Base-by-base conservation (phyloP, 2,797 vertebrate species). In the Gadopsis marmoratus region DNA sequence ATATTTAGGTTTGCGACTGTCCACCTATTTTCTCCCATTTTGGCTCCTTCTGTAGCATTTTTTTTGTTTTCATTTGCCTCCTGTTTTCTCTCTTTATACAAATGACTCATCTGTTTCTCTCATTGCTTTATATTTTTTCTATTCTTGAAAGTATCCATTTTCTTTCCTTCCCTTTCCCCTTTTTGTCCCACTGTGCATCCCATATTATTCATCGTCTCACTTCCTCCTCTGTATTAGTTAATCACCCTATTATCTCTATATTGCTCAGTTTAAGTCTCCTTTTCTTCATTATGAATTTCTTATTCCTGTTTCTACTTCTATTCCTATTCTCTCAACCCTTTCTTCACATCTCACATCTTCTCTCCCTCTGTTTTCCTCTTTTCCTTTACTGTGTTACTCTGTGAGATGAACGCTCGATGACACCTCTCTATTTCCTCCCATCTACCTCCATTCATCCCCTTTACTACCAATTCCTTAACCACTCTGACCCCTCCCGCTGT, bases 401-500 rank as follows among this genome's bases (percentile, higher is more conserved):
- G 21, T 33, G 8, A 75, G 37, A 61, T 39, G 19, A 73, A 71
- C 17, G 4, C 47, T 51, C 60, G 19, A 74, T 51, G 64, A 74
- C 58, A 45, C 50, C 31, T 72, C 59, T 75, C 43, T 12, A 6
- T 66, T 75, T 76, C 64, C 55, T 41, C 26, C 29, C 6, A 31
- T 35, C 31, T 8, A 62, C 66, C 29, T 80, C 72, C 68, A 79
- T 84, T 79, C 59, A 80, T 89, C 82, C 86, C 69, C 70, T 89
- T 91, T 82, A 88, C 76, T 78, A 74, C 79, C 79, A 81, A 66
- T 84, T 84, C 82, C 87, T 81, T 82, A 81, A 56, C 19, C 66
- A 62, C 23, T 0, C 53, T 8, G 39, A 10, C 53, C 60, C 72
- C 59, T 37, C 67, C 69, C 54, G 1, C 56, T n/a, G 58, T 61